These are phyloP conservation scores for Eonycteris spelaea DNA, from an alignment of 2,113 vertebrate genomes.

Conservation along the genomic window DNA sequence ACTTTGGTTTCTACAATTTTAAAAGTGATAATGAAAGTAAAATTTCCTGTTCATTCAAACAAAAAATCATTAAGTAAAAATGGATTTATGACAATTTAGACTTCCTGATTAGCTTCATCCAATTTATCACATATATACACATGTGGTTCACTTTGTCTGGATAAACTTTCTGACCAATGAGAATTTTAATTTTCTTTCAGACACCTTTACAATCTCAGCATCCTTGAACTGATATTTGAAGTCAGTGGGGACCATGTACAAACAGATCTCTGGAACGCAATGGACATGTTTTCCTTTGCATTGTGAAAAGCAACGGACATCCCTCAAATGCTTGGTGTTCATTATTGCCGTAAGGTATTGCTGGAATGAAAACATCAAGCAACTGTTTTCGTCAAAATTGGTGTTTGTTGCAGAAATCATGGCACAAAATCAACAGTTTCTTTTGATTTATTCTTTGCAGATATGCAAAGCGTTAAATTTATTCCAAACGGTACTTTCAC, in stretches of 20 bases:
- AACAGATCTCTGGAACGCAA: slow-evolving; percentile 58
- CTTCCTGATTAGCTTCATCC: background rate
- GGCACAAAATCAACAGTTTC: slow-evolving; percentile 49
- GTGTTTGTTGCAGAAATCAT: slow-evolving; percentile 61
- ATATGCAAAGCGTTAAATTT: slow-evolving; percentile 33
- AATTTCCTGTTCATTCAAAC: background rate
- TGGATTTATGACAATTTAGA: background rate
- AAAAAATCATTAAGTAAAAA: background rate
- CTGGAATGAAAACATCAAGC: slow-evolving; percentile 69
- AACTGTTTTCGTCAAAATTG: slow-evolving; percentile 71
- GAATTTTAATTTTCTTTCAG: slow-evolving; percentile 36
- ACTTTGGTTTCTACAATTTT: background rate
- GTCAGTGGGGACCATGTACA: slow-evolving; percentile 9
- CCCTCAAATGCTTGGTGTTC: slow-evolving; percentile 66
- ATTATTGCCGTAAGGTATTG: slow-evolving; percentile 62
- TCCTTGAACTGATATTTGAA: slow-evolving; percentile 44
- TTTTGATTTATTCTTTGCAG: slow-evolving; percentile 71
- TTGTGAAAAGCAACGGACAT: slow-evolving; percentile 64
- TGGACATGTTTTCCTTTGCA: slow-evolving; percentile 44
- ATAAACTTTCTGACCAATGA: background rate
- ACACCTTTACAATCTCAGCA: slow-evolving; percentile 47
- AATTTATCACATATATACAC: background rate
- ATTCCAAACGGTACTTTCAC: slow-evolving; percentile 13
- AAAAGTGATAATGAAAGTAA: background rate
- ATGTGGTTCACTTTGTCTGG: background rate